Evolutionary conservation across 1,140 invertebrate species (phyloP).

Genomic region (Mesaphorura yosii): DNA sequence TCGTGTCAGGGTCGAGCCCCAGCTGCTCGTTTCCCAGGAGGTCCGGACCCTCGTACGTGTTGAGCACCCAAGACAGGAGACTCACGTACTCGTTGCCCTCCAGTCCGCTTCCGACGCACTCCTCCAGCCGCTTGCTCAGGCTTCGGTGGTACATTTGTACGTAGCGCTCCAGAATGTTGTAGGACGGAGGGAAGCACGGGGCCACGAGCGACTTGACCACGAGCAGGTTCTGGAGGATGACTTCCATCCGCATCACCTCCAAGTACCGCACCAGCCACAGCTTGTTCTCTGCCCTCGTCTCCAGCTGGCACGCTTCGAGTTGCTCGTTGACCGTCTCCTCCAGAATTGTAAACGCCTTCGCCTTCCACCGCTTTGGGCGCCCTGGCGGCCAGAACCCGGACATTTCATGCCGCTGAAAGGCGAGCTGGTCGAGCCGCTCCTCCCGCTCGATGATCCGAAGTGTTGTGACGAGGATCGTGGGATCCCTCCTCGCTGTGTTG

Average conservation of each 20-base stretch:
- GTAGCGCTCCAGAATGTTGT: constrained; percentile 82
- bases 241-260: constrained; percentile 52
- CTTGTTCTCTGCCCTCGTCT: constrained; percentile 81
- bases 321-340: constrained; percentile 70
- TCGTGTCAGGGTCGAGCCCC: constrained; percentile 56
- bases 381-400: constrained; percentile 81
- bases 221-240: constrained; percentile 70
- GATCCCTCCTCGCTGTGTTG: constrained; percentile 87
- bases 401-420: constrained; percentile 33
- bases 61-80: constrained; percentile 79
- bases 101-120: constrained; percentile 70
- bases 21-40: constrained; percentile 79
- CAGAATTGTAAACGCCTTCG: constrained; percentile 71
- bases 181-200: constrained; percentile 91
- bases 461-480: constrained; percentile 89
- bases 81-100: constrained; percentile 96
- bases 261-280: constrained; percentile 80
- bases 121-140: constrained; percentile 73
- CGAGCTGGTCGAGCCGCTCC: constrained; percentile 77
- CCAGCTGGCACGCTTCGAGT: constrained; percentile 81
- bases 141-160: constrained; percentile 87
- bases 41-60: constrained; percentile 70
- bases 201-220: constrained; percentile 85
- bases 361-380: constrained; percentile 82
- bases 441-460: constrained; percentile 92